These are phyloP conservation scores for Hymenochirus boettgeri DNA, from an alignment of 2,113 vertebrate species.

Conservation along the genomic window DNA sequence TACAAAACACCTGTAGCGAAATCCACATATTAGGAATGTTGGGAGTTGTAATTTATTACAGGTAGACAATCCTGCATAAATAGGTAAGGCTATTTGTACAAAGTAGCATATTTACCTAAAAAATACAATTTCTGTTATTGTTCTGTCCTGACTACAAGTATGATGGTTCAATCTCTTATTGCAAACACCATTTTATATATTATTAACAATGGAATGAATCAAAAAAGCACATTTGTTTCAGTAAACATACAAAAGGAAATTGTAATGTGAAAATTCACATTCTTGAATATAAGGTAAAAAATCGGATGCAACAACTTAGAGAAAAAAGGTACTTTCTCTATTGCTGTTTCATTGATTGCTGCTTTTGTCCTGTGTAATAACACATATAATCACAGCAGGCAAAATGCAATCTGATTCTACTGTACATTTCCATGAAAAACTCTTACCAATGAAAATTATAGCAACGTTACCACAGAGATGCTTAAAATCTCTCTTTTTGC, in stretches of 20 bases:
- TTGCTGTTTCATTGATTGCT: slow-evolving; percentile 32
- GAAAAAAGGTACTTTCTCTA: slow-evolving; percentile 20
- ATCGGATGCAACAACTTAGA: not conserved
- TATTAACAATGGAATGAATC: not conserved
- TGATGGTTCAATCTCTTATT: not conserved
- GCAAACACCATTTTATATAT: too few species aligned
- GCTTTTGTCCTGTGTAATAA: slow-evolving; percentile 36
- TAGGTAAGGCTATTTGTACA: too few species aligned
- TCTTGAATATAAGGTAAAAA: slow-evolving; percentile 6
- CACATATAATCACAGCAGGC: slow-evolving; percentile 37
- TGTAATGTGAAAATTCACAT: not conserved
- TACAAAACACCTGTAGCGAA: too few species aligned
- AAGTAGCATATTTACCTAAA: too few species aligned
- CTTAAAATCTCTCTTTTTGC: slow-evolving; percentile 26
- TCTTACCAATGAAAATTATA: slow-evolving; percentile 35
- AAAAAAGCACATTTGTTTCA: not conserved
- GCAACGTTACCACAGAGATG: slow-evolving; percentile 21
- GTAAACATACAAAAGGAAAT: slow-evolving; percentile 1
- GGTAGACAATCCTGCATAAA: too few species aligned
- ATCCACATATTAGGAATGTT: too few species aligned
- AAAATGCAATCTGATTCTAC: slow-evolving; percentile 37
- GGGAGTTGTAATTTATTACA: too few species aligned
- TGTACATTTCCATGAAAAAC: slow-evolving; percentile 17
- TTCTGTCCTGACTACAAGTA: not conserved
- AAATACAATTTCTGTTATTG: too few species aligned